Base-by-base conservation (phyloP, 92 coral and sea anemone genomes). In the Zoanthus solanderi region DNA sequence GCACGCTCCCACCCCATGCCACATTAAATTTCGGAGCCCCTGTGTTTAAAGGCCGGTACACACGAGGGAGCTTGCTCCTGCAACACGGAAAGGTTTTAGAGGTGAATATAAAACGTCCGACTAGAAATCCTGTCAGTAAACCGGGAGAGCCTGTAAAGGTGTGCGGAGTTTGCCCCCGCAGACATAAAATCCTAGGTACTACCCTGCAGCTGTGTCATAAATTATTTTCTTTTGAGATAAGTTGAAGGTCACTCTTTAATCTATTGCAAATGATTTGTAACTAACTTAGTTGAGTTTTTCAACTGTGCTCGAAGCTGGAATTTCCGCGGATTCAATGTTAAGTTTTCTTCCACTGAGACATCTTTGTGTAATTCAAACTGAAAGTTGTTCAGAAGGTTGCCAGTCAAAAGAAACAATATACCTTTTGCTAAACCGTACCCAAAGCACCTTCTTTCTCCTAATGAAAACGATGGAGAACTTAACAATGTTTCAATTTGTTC, bases 371-470 rank as follows among this genome's bases (percentile, higher is more conserved):
- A 60, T 47, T 91, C 92, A 12, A 91, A 57, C 14, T 84, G 53
- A 74, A 84, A 91, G 31, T 85, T 79, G 13, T 56, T 58, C 50
- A 91, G 8, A 23, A 91, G 52, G 3, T 90, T 69, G 9, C 89
- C 94, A 30, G 81, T 78, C n/a, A 91, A 53, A 66, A 90, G 65
- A 54, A 79, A 76, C 34, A 91, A 61, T 29, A 78, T 79, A 52
- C 84, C 87, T 52, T 87, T 91, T 28, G 89, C 80, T 23, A 94
- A 65, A 67, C 76, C 75, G 58, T 91, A 88, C 28, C 93, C 94
- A 5, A 87, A 71, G 77, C 96, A 94, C 68, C 85, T 88, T 44
- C 96, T 75, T 17, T 90, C 91, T 28, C 96, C 94, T 1, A 83
- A 81, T 6, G 94, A 90, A 71, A 94, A 94, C 15, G 90, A 85